Conservation (phyloP, 2,797 vertebrate genomes). For the Neosilurus hyrtlii region DNA sequence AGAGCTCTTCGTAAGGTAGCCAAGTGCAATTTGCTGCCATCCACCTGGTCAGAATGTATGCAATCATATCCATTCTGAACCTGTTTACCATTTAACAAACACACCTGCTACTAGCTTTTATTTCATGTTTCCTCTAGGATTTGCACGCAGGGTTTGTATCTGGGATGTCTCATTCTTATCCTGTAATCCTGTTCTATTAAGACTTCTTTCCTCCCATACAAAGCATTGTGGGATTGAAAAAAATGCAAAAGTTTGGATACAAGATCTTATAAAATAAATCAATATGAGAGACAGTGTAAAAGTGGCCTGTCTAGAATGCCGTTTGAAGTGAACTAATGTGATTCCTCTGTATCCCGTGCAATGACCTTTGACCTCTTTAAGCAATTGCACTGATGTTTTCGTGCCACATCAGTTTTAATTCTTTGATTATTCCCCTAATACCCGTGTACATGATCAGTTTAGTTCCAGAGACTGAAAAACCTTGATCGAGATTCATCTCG, state of each 20-base stretch:
- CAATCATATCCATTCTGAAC: conserved; percentile 63
- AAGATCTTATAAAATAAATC: neutral
- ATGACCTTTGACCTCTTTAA: conserved; percentile 29
- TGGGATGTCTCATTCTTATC: neutral
- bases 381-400: conserved; percentile 18
- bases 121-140: conserved; percentile 11
- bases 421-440: neutral
- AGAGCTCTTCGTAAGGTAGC: conserved; percentile 29
- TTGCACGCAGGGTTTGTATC: conserved; percentile 16
- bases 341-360: conserved; percentile 45
- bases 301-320: conserved; percentile 58
- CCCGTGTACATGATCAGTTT: neutral
- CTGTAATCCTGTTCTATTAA: conserved; percentile 8
- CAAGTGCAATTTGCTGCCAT: conserved; percentile 44
- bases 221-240: conserved; percentile 1
- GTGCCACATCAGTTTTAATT: conserved; percentile 41
- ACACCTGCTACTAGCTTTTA: conserved; percentile 12
- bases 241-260: neutral
- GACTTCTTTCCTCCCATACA: conserved; percentile 8
- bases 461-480: neutral
- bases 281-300: conserved; percentile 39
- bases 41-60: conserved; percentile 39
- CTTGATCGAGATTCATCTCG: neutral
- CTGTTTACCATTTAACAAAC: conserved; percentile 45
- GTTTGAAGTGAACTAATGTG: conserved; percentile 34